Percentiles rank a stretch among this genome's conserved stretches.
Conservation (phyloP, 2,113 vertebrate genomes). For the Periophthalmus modestus region DNA sequence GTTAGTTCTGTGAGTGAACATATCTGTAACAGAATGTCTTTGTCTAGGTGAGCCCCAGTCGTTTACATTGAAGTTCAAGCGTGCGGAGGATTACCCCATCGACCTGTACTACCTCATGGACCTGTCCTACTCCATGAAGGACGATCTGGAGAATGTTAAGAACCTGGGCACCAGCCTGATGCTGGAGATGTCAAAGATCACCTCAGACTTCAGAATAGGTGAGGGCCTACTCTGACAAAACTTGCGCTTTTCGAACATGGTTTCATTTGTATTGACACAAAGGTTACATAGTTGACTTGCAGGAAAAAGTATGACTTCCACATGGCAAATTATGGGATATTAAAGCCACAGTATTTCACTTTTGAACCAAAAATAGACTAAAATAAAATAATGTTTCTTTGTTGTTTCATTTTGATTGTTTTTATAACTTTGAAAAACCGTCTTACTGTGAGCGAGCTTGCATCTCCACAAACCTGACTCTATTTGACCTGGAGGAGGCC, state of each 20-base stretch:
- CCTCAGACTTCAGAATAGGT: conserved; percentile 96
- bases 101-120: conserved; percentile 99
- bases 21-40: background rate
- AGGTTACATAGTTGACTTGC: background rate
- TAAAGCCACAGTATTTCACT: too few species aligned
- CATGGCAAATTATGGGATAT: too few species aligned
- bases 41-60: conserved; percentile 84
- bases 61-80: conserved; percentile 90
- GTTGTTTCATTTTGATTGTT: too few species aligned
- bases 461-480: too few species aligned
- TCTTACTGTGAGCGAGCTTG: too few species aligned
- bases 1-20: too few species aligned
- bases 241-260: background rate
- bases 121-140: conserved; percentile 97
- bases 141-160: conserved; percentile 97
- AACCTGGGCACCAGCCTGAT: conserved; percentile 92
- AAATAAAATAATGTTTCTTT: too few species aligned
- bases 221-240: conserved; percentile 32
- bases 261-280: background rate
- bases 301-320: too few species aligned
- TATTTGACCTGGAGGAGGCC: too few species aligned
- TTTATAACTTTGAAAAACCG: too few species aligned
- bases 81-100: conserved; percentile 97
- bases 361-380: too few species aligned
- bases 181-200: conserved; percentile 91